phyloP scores from a whole-genome alignment of 2,797 vertebrate genomes.

The Eospalax fontanierii region DNA sequence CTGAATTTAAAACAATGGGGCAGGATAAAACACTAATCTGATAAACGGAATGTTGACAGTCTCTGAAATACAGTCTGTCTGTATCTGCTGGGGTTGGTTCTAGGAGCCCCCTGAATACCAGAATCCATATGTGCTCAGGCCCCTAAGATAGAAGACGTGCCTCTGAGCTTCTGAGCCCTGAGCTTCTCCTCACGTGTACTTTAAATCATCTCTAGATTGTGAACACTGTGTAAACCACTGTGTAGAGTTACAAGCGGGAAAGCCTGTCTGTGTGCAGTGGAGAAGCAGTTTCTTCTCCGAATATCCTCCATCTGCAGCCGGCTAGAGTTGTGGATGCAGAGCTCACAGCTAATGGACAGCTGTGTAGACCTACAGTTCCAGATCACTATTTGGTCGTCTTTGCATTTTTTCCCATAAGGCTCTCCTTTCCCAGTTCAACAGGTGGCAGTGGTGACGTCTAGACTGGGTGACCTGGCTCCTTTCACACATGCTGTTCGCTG shows the following conservation, averaged over 20 bases:
- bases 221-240: background rate
- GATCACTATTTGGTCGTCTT: background rate
- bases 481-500: background rate
- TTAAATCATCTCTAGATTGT: background rate
- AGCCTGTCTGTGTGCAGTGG: too few species aligned
- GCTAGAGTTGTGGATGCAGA: background rate
- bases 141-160: background rate
- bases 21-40: conserved; percentile 44
- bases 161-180: too few species aligned
- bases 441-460: fast-evolving
- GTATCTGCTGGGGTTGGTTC: background rate
- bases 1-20: conserved; percentile 70
- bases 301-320: background rate
- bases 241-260: background rate
- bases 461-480: background rate
- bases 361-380: background rate
- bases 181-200: background rate
- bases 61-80: background rate
- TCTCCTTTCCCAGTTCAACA: background rate
- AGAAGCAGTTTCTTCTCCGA: background rate
- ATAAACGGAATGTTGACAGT: background rate
- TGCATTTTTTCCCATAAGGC: background rate
- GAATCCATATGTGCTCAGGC: background rate
- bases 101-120: too few species aligned
- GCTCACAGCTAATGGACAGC: background rate